Evolutionary conservation across 2,888 invertebrate genomes (phyloP).

Genomic region (Saturnia pavonia): DNA sequence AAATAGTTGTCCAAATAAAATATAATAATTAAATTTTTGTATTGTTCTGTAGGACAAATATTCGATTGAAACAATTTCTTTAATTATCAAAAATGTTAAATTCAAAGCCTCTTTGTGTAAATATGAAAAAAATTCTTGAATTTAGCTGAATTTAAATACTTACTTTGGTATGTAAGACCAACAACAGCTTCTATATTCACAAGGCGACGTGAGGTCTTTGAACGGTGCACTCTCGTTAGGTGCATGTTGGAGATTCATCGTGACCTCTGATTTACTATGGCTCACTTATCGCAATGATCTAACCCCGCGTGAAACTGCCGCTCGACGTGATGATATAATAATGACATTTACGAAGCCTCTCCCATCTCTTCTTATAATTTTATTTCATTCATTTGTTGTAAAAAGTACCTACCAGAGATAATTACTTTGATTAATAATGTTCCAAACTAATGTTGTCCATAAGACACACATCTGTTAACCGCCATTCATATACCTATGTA

Average conservation of each 20-base stretch:
- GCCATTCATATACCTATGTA: too few species aligned
- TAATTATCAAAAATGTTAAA: neutral
- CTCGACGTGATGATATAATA: slow-evolving; percentile 39
- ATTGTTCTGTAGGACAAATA: neutral
- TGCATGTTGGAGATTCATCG: slow-evolving; percentile 36
- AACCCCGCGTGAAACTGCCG: slow-evolving; percentile 39
- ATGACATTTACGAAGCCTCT: slow-evolving; percentile 30
- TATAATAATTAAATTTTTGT: neutral
- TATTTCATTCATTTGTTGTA: neutral
- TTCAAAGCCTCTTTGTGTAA: neutral
- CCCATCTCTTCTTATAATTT: neutral
- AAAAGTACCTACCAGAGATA: neutral
- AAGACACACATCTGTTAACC: too few species aligned
- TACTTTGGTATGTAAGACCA: neutral
- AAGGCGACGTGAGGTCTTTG: slow-evolving; percentile 22
- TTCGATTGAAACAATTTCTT: neutral
- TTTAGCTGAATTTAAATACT: neutral
- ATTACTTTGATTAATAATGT: neutral
- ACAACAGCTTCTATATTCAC: slow-evolving; percentile 20
- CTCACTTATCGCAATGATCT: slow-evolving; percentile 47
- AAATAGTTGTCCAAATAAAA: neutral
- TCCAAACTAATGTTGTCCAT: neutral
- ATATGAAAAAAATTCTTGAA: too few species aligned
- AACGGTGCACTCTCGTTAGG: slow-evolving; percentile 14
- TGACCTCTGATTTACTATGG: slow-evolving; percentile 40